These are phyloP conservation scores for Aleiodes testaceus DNA, from an alignment of 2,888 invertebrate species.

Conservation along the genomic window DNA sequence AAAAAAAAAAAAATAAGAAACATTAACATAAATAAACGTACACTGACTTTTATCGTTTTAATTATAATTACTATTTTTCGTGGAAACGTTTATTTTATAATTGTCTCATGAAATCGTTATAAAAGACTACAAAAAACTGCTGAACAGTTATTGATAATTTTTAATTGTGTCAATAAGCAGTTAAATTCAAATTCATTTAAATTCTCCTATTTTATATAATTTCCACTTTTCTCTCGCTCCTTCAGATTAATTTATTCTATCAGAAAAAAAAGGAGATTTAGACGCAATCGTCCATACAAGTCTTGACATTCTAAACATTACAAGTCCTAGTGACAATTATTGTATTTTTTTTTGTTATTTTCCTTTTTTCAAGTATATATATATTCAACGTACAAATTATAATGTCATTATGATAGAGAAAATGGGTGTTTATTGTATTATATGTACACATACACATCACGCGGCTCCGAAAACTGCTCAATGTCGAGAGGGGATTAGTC, in stretches of 20 bases:
- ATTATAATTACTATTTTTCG: conserved; percentile 48
- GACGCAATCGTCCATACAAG: conserved; percentile 51
- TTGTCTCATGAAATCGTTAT: conserved; percentile 25
- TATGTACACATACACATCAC: conserved; percentile 63
- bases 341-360: conserved; percentile 56
- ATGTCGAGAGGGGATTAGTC: conserved; percentile 34
- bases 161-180: conserved; percentile 8
- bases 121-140: conserved; percentile 24
- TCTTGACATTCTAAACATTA: conserved; percentile 59
- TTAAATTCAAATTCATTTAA: conserved; percentile 8
- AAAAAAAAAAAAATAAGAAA: not conserved
- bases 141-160: conserved; percentile 18
- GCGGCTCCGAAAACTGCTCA: conserved; percentile 47
- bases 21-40: conserved; percentile 30
- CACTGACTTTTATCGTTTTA: conserved; percentile 41
- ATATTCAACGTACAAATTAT: conserved; percentile 60
- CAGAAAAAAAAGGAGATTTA: conserved; percentile 13
- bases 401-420: conserved; percentile 51
- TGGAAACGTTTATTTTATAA: conserved; percentile 43
- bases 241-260: conserved; percentile 19
- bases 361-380: conserved; percentile 37
- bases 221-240: conserved; percentile 29
- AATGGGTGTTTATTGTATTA: conserved; percentile 52
- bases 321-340: conserved; percentile 58
- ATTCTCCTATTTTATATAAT: conserved; percentile 34